phyloP scores from a whole-genome alignment of 2,113 vertebrate genomes.

The Phyllostomus hastatus region DNA sequence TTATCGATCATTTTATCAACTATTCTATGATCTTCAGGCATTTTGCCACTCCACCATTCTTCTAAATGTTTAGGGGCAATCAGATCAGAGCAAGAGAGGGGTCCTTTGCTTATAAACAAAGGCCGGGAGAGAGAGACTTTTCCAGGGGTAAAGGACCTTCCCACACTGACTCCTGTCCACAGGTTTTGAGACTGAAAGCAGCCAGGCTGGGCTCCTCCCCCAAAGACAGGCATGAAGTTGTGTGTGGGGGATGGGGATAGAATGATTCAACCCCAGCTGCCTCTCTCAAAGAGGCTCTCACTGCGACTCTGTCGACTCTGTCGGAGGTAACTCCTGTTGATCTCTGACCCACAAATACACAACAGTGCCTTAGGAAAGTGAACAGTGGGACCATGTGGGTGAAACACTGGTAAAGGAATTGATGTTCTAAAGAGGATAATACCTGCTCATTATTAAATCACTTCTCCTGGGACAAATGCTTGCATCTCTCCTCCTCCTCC shows the following conservation, averaged over 20 bases:
- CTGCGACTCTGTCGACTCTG: not conserved
- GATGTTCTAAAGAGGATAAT: not conserved
- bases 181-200: not conserved
- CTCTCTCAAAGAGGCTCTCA: not conserved
- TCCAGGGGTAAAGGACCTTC: not conserved
- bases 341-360: not conserved
- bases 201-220: not conserved
- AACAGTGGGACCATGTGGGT: not conserved
- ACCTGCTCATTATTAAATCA: constrained; percentile 22
- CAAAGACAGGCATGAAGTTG: not conserved
- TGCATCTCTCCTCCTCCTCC: not conserved
- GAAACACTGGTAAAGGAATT: not conserved
- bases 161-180: not conserved
- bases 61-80: constrained; percentile 44
- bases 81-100: constrained; percentile 21
- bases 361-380: not conserved
- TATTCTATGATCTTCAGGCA: not conserved
- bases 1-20: not conserved
- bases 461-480: not conserved
- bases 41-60: not conserved
- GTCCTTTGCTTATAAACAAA: constrained; percentile 34
- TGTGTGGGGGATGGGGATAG: not conserved
- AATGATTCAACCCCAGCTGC: constrained; percentile 1
- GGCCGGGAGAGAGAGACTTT: constrained; percentile 6
- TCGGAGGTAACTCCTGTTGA: not conserved